Percentiles rank a stretch among this genome's conserved stretches.
These are phyloP conservation scores for Pholis gunnellus DNA, from an alignment of 2,113 vertebrate genomes.

Conservation along the genomic window DNA sequence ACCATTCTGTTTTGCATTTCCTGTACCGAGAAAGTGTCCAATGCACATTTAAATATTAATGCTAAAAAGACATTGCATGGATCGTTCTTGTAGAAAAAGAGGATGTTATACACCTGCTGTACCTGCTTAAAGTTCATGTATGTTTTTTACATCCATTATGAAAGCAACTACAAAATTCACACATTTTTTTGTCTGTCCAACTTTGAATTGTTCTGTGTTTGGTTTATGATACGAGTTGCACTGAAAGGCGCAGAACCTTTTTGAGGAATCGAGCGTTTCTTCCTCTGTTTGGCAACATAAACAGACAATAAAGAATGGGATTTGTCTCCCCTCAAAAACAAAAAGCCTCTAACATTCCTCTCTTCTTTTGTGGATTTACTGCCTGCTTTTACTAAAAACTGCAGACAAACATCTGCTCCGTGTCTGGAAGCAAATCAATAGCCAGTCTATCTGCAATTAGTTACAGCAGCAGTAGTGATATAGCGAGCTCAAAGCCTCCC, in stretches of 20 bases:
- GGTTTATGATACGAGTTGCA: background rate
- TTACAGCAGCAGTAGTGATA: constrained; percentile 35
- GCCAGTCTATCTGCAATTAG: constrained; percentile 53
- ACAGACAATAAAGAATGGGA: background rate
- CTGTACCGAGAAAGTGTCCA: background rate
- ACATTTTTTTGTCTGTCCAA: background rate
- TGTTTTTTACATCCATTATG: background rate
- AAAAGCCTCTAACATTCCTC: constrained; percentile 10
- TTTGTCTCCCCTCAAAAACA: background rate
- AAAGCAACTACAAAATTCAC: background rate
- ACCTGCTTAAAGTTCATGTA: background rate
- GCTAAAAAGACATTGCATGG: background rate
- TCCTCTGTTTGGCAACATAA: constrained; percentile 5
- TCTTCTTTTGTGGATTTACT: constrained; percentile 24
- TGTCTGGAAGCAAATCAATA: constrained; percentile 54
- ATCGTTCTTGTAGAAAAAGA: background rate
- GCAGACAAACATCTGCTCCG: constrained; percentile 48
- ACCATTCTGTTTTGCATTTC: background rate
- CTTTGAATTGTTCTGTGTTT: background rate
- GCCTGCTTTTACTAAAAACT: constrained; percentile 35
- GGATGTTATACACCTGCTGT: background rate
- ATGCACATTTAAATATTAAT: background rate
- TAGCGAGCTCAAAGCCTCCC: background rate
- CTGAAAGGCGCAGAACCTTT: background rate
- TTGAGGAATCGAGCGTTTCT: background rate